Base-by-base conservation (phyloP, 2,113 vertebrate genomes). In the Erythrolamprus reginae region DNA sequence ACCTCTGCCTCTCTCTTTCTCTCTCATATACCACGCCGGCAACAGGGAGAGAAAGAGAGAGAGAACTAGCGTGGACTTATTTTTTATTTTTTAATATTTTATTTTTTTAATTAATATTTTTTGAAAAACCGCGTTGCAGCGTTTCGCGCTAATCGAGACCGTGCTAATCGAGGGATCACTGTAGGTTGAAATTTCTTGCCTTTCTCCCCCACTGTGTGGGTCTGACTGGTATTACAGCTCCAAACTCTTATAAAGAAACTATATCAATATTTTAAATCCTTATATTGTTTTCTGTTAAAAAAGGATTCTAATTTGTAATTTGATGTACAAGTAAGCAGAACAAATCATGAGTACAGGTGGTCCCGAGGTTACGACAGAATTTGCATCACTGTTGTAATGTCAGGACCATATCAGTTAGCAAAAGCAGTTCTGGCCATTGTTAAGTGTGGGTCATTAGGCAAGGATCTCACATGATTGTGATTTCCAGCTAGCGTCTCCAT, bases 101-200 rank as follows among this genome's bases (percentile, higher is more conserved):
- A n/a, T n/a, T n/a, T n/a, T n/a, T n/a, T n/a, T n/a, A n/a, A n/a
- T n/a, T n/a, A n/a, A n/a, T n/a, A n/a, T n/a, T n/a, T n/a, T n/a
- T n/a, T n/a, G n/a, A n/a, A n/a, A n/a, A n/a, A n/a, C n/a, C n/a
- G n/a, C n/a, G n/a, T n/a, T n/a, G n/a, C n/a, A n/a, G n/a, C n/a
- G n/a, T n/a, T n/a, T n/a, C n/a, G n/a, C n/a, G n/a, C n/a, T n/a
- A n/a, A n/a, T n/a, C n/a, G n/a, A n/a, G n/a, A n/a, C n/a, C n/a
- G n/a, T n/a, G n/a, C n/a, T n/a, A n/a, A n/a, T n/a, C n/a, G n/a
- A n/a, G n/a, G n/a, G n/a, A n/a, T n/a, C n/a, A n/a, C n/a, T n/a
- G n/a, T 93, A 88, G 87, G 65, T 4, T 58, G 58, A 4, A 51
- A 89, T 93, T 91, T 48, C 87, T n/a, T n/a, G 2, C 15, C 6